A percentile compares a stretch with the other conserved stretches of the same genome.
phyloP scores from a whole-genome alignment of 1,140 invertebrate species.

The Drosophila mayri region DNA sequence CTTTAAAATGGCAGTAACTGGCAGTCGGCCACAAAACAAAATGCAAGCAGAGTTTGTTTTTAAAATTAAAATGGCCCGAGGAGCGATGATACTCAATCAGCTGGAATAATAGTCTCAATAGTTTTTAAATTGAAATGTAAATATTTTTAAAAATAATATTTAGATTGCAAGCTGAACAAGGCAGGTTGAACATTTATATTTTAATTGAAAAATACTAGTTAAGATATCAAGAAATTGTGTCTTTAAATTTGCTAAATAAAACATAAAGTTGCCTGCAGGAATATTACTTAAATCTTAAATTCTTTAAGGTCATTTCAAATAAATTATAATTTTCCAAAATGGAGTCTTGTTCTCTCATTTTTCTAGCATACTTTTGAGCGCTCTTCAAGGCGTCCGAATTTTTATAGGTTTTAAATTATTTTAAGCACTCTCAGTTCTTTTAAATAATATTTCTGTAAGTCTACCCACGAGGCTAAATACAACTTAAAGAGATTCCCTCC shows the following conservation, averaged over 20 bases:
- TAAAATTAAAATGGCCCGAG: constrained; percentile 17
- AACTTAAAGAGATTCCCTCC: background rate
- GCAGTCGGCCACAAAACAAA: background rate
- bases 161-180: background rate
- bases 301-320: background rate
- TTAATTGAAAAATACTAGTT: background rate
- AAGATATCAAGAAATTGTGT: background rate
- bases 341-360: background rate
- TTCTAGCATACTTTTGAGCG: background rate
- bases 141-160: background rate
- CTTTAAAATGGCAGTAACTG: constrained; percentile 8
- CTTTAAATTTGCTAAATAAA: background rate
- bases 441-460: background rate
- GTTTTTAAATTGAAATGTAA: constrained; percentile 2
- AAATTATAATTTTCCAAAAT: background rate
- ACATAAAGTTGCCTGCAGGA: background rate
- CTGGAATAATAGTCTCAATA: background rate
- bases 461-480: background rate
- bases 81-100: constrained; percentile 25
- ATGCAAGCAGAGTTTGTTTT: constrained; percentile 2
- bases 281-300: background rate
- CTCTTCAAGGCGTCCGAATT: background rate
- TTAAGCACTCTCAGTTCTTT: background rate
- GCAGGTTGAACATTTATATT: background rate
- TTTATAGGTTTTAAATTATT: background rate